phyloP scores from a whole-genome alignment of 2,888 invertebrate species.

The Coleophora deauratella region DNA sequence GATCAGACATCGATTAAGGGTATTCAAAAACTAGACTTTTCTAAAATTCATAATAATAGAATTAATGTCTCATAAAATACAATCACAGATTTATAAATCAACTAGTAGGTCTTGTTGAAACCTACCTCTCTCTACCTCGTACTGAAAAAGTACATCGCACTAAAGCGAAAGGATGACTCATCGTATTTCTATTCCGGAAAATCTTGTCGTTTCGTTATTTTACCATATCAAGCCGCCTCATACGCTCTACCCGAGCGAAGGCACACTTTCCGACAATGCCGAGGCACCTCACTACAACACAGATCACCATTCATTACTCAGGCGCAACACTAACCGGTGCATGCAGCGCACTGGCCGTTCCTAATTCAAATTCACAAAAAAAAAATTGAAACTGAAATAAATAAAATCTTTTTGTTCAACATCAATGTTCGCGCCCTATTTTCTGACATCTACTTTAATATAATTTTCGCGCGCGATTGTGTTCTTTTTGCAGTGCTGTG shows the following conservation, averaged over 20 bases:
- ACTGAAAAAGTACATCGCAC: too few species aligned
- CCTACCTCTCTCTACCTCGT: too few species aligned
- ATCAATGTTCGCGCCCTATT: constrained; percentile 7
- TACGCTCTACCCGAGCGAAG: constrained; percentile 50
- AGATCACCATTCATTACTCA: constrained; percentile 56
- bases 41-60: too few species aligned
- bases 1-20: too few species aligned
- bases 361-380: constrained; percentile 25
- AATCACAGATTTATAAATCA: too few species aligned
- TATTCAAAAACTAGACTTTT: too few species aligned
- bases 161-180: too few species aligned
- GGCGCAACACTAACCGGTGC: constrained; percentile 34
- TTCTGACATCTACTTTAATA: constrained; percentile 36
- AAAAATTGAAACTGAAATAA: constrained; percentile 10
- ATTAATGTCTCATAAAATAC: too few species aligned
- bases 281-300: constrained; percentile 51
- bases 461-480: constrained; percentile 36
- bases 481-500: constrained; percentile 7
- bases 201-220: too few species aligned
- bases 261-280: constrained; percentile 67
- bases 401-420: background rate
- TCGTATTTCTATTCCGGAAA: too few species aligned
- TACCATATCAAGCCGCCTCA: constrained; percentile 36
- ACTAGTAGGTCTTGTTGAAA: too few species aligned
- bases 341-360: constrained; percentile 49